A percentile compares a stretch with the other conserved stretches of the same genome.
Evolutionary conservation across 2,113 vertebrate species (phyloP).

Genomic region (Myodes glareolus): DNA sequence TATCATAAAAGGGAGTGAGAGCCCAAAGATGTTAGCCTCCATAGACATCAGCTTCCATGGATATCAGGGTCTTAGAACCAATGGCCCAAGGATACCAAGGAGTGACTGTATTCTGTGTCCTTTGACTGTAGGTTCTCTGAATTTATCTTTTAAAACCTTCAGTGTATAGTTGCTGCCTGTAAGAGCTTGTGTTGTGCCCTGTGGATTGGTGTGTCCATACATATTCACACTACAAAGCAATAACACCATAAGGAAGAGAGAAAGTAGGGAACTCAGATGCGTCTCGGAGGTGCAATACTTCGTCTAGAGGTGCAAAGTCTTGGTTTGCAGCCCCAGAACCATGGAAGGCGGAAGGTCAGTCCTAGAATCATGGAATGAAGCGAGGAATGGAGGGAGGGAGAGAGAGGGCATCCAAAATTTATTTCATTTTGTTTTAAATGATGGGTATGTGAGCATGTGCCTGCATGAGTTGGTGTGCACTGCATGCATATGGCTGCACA

Average conservation of each 20-base stretch:
- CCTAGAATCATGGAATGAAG: not conserved
- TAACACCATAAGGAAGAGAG: not conserved
- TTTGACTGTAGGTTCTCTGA: not conserved
- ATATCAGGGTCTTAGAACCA: not conserved
- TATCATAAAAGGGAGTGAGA: not conserved
- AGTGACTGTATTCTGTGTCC: not conserved
- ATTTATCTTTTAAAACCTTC: not conserved
- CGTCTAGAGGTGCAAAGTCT: not conserved
- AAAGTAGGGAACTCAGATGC: not conserved
- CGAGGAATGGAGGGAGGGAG: not conserved
- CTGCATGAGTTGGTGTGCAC: not conserved
- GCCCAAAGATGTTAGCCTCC: not conserved
- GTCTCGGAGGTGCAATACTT: not conserved
- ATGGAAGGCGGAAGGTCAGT: not conserved
- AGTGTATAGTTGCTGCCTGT: not conserved
- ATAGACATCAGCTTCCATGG: not conserved
- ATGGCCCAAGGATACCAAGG: not conserved
- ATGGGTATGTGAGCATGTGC: not conserved
- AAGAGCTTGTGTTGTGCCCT: not conserved
- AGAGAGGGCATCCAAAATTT: not conserved
- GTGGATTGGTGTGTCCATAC: rapidly evolving
- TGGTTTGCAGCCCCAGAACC: not conserved
- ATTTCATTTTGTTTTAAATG: not conserved
- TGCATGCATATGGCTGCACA: not conserved
- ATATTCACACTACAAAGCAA: rapidly evolving